Evolutionary conservation across 2,797 vertebrate genomes (phyloP).

Genomic region (Cephalopachus bancanus): DNA sequence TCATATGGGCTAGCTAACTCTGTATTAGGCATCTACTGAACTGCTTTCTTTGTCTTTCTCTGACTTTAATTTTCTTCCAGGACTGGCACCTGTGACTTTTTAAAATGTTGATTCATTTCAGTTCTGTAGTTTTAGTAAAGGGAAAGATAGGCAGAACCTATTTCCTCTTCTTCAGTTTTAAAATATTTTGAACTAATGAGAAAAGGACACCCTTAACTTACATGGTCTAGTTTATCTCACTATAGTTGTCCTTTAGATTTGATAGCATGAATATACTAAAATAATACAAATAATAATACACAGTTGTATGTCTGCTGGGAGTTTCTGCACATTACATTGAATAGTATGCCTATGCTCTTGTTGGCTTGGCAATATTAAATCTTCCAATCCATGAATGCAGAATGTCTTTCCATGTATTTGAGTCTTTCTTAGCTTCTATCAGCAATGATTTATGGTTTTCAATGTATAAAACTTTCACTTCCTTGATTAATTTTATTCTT

Average conservation of each 20-base stretch:
- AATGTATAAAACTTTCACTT: not conserved
- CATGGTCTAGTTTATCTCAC: not conserved
- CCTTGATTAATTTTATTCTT: not conserved
- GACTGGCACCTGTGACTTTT: not conserved
- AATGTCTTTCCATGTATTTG: not conserved
- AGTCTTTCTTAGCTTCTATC: not conserved
- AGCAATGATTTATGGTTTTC: not conserved
- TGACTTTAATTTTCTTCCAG: not conserved
- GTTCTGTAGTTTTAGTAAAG: not conserved
- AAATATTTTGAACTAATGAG: not conserved
- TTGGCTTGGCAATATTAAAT: not conserved
- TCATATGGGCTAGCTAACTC: not conserved
- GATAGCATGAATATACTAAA: not conserved
- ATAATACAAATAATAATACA: not conserved
- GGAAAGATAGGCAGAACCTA: not conserved
- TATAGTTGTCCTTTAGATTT: not conserved
- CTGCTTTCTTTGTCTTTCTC: not conserved
- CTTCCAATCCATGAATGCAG: not conserved
- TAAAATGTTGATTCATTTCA: conserved; percentile 15
- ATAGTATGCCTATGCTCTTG: not conserved
- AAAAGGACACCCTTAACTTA: not conserved
- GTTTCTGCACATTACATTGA: not conserved
- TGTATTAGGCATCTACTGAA: not conserved
- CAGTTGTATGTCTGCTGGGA: not conserved
- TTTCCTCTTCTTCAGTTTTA: not conserved